Conservation (phyloP, 2,888 invertebrate species). For the Apodemia mormo region DNA sequence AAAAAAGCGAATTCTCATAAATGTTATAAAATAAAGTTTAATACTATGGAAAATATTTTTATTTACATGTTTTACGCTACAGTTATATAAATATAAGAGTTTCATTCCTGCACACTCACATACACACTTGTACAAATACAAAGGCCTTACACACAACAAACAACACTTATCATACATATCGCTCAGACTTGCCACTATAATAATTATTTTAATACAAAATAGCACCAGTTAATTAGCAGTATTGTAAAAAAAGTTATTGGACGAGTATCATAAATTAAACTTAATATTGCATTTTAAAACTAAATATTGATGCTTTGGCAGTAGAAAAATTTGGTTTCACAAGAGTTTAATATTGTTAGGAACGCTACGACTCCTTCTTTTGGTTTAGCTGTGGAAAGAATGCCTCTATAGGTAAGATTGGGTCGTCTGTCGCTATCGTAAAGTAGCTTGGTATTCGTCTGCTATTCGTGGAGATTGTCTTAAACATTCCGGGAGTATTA, state of each 20-base stretch:
- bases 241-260: slow-evolving; percentile 34
- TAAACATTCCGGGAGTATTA: slow-evolving; percentile 87
- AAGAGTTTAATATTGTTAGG: slow-evolving; percentile 46
- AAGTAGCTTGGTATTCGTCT: slow-evolving; percentile 86
- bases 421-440: slow-evolving; percentile 89
- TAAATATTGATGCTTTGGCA: slow-evolving; percentile 62
- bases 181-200: slow-evolving; percentile 34
- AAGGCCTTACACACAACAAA: slow-evolving; percentile 22
- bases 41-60: slow-evolving; percentile 52
- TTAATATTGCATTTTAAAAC: slow-evolving; percentile 31
- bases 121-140: slow-evolving; percentile 34
- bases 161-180: neutral
- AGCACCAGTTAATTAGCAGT: slow-evolving; percentile 47
- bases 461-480: slow-evolving; percentile 83
- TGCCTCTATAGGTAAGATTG: slow-evolving; percentile 90
- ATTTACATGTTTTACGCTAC: slow-evolving; percentile 72
- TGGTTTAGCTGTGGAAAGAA: slow-evolving; percentile 88
- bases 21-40: slow-evolving; percentile 39
- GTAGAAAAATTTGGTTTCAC: slow-evolving; percentile 66
- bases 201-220: slow-evolving; percentile 49
- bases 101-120: slow-evolving; percentile 37
- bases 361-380: slow-evolving; percentile 78
- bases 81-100: slow-evolving; percentile 59
- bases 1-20: slow-evolving; percentile 34
- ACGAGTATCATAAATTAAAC: slow-evolving; percentile 35